phyloP scores from a whole-genome alignment of 2,113 vertebrate genomes.

The Amia ocellicauda region DNA sequence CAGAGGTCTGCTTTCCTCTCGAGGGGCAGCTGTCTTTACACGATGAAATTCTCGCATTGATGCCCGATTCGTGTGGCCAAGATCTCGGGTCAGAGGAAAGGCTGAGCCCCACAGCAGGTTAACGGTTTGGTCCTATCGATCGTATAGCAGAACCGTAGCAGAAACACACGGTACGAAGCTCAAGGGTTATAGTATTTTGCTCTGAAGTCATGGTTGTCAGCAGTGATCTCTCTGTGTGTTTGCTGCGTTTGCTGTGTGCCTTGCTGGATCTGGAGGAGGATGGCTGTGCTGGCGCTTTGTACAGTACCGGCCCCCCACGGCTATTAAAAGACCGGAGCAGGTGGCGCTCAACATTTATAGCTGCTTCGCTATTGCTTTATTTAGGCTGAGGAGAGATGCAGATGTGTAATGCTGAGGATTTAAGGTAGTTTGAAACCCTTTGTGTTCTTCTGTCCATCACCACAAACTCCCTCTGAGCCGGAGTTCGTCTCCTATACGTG shows the following conservation, averaged over 20 bases:
- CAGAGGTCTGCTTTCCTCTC: no score
- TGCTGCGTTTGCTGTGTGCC: slow-evolving; percentile 10
- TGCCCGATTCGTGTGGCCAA: no score
- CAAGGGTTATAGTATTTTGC: no score
- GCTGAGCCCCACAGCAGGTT: no score
- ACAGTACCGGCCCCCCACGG: slow-evolving; percentile 8
- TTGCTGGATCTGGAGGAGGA: not conserved
- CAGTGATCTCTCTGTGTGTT: not conserved
- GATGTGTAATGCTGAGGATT: slow-evolving; percentile 41
- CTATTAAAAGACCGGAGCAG: slow-evolving; percentile 59
- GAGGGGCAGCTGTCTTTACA: no score
- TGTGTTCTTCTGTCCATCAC: slow-evolving; percentile 2
- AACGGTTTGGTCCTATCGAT: no score
- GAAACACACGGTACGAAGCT: no score
- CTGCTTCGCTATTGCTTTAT: slow-evolving; percentile 40
- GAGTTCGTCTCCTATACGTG: not conserved
- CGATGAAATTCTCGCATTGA: no score
- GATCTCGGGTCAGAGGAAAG: no score
- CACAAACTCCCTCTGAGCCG: no score
- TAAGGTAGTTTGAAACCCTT: slow-evolving; percentile 23
- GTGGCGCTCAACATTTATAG: slow-evolving; percentile 40
- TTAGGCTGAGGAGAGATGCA: slow-evolving; percentile 40
- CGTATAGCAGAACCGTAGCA: no score
- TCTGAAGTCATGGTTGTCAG: no score
- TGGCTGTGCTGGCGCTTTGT: slow-evolving; percentile 22